A percentile compares a stretch with the other conserved stretches of the same genome.
Evolutionary conservation across 2,888 invertebrate genomes (phyloP).

Genomic region (Corythucha ciliata): DNA sequence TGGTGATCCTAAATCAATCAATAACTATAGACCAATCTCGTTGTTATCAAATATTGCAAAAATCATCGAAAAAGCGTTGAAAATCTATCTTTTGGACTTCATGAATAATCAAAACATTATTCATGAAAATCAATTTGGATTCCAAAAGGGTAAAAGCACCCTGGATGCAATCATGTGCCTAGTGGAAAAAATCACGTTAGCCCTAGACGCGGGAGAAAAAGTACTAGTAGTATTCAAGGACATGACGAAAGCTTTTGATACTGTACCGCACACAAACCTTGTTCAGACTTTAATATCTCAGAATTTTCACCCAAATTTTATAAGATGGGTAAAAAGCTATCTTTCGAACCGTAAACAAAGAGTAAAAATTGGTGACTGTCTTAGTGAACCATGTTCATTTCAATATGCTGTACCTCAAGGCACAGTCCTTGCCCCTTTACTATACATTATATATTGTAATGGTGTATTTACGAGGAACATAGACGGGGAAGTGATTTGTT

Average conservation of each 20-base stretch:
- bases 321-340: constrained; percentile 4
- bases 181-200: constrained; percentile 10
- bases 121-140: constrained; percentile 10
- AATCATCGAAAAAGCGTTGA: constrained; percentile 15
- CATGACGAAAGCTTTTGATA: constrained; percentile 18
- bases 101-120: constrained; percentile 2
- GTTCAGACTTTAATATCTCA: neutral
- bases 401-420: constrained; percentile 7
- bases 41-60: constrained; percentile 11
- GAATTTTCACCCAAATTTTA: constrained; percentile 13
- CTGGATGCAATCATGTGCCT: constrained; percentile 5
- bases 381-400: constrained; percentile 17
- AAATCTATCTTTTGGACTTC: constrained; percentile 8
- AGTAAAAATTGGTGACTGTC: neutral
- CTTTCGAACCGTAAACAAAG: constrained; percentile 5
- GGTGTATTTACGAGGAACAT: constrained; percentile 17
- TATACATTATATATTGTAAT: constrained; percentile 13
- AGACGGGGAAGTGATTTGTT: constrained; percentile 10
- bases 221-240: constrained; percentile 15
- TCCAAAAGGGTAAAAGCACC: constrained; percentile 6
- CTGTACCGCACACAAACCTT: constrained; percentile 6
- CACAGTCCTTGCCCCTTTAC: constrained; percentile 8
- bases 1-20: constrained; percentile 7
- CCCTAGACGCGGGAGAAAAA: constrained; percentile 10
- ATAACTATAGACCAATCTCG: constrained; percentile 14